Base-by-base conservation (phyloP, 2,888 invertebrate species). In the Limnephilus rhombicus region DNA sequence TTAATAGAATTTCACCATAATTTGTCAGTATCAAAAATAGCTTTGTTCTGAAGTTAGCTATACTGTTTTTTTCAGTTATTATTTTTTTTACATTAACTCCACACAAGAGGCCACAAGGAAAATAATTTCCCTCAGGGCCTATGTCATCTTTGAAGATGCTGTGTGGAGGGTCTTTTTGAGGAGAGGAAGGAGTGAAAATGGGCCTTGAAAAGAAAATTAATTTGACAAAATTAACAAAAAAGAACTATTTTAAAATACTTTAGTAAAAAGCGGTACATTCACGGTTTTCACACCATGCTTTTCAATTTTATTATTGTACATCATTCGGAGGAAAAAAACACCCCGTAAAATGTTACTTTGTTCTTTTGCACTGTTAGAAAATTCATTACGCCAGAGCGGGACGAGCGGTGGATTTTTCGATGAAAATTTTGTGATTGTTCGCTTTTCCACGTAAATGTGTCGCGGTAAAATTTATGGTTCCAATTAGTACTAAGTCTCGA, bases 381-480 rank as follows among this genome's bases (percentile, higher is more conserved):
- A 29, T 34, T 34, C 31, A 82, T 29, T 82, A 34, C 29, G 82
- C 31, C 15, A 82, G 82, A 34, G 24, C 13, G 34, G 34, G 82
- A 82, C 34, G 34, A 13, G 82, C 3, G 31, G 82, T 29, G 82
- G 13, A 82, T 82, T 82, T 82, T 34, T 31, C 34, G 34, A 31
- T 31, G 29, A 15, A 34, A 29, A 34, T 34, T 34, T 29, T 34
- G 13, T 34, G 82, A 82, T 82, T 82, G 31, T 82, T 82, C 82
- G 82, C 68, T 82, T 34, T 82, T 34, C 82, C 82, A 82, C 82
- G 82, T 82, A 82, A 82, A 82, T 31, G 82, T 82, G 82, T 82
- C 82, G 82, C 82, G 34, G 34, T 82, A 15, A 68, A 82, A 82
- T 82, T 82, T 82, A 82, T 82, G 82, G 82, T 34, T 82, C 82